phyloP scores from a whole-genome alignment of 1,140 invertebrate species.

The Chelonus insularis region DNA sequence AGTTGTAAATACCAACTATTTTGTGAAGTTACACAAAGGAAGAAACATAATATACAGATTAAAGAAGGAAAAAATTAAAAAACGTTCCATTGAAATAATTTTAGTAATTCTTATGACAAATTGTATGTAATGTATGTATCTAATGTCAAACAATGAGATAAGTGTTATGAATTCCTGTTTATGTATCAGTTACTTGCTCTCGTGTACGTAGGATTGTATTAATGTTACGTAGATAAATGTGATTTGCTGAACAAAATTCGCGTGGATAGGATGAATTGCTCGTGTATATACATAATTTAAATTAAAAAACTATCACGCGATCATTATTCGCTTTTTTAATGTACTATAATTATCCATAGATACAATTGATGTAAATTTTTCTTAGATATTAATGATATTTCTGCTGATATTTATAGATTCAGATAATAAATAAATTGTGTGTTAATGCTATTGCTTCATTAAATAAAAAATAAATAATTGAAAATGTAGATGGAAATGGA shows the following conservation, averaged over 20 bases:
- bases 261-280: constrained; percentile 18
- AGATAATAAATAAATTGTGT: constrained; percentile 42
- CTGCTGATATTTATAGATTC: constrained; percentile 45
- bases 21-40: constrained; percentile 28
- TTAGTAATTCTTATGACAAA: constrained; percentile 25
- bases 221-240: constrained; percentile 31
- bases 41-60: background rate
- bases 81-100: constrained; percentile 18
- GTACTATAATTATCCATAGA: constrained; percentile 34
- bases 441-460: constrained; percentile 49
- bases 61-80: constrained; percentile 7
- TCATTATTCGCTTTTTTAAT: constrained; percentile 50
- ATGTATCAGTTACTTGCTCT: too few relatives aligned
- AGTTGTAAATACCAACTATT: constrained; percentile 37
- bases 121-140: constrained; percentile 48
- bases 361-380: constrained; percentile 49
- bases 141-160: too few relatives aligned
- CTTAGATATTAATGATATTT: constrained; percentile 39
- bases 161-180: too few relatives aligned
- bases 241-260: constrained; percentile 26
- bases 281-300: constrained; percentile 33
- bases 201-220: constrained; percentile 22
- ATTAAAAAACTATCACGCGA: constrained; percentile 33
- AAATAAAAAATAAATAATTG: constrained; percentile 15
- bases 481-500: constrained; percentile 8